Base-by-base conservation (phyloP, 2,797 vertebrate species). In the Pogoniulus pusillus region DNA sequence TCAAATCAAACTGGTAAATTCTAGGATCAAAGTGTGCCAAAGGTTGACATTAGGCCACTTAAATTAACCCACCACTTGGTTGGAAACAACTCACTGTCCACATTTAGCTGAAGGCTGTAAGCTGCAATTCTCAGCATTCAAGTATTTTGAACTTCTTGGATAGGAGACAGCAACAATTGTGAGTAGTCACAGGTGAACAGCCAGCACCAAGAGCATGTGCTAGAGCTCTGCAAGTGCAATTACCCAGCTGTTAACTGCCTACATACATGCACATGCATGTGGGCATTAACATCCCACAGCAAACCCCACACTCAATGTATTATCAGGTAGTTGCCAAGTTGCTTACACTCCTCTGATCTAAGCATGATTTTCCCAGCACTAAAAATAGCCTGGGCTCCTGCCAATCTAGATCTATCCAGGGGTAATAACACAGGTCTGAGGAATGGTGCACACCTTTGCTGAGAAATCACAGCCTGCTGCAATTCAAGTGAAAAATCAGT, bases 401-500 rank as follows among this genome's bases (percentile, higher is more conserved):
- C 54, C 54, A 83, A 7, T 66, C 41, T 71, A 64, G 37, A 87
- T 37, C 43, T 62, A 77, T 16, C 22, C 81, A 58, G 85, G 29
- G 39, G 35, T 37, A 86, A 79, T 58, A 45, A 64, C 45, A 79
- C 2, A 58, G 35, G 39, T 68, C 35, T 32, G 39, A 82, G 60
- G 64, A 88, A 85, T 74, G 39, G 35, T 35, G 49, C 26, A 51
- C 54, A 82, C 41, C 57, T 94, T 60, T 77, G 68, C 66, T 0
- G 1, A 85, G 57, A 71, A 85, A 81, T 16, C 32, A 20, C 5
- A 41, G 20, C 5, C 24, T 84, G 41, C 29, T 71, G 51, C 65
- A 84, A 84, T 62, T 70, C 77, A 84, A 82, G 45, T 55, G 39
- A 73, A 83, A 93, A 91, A 91, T 47, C 82, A 54, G 53, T 43